Base-by-base conservation (phyloP, 1,140 invertebrate genomes). In the Teleogryllus occipitalis region DNA sequence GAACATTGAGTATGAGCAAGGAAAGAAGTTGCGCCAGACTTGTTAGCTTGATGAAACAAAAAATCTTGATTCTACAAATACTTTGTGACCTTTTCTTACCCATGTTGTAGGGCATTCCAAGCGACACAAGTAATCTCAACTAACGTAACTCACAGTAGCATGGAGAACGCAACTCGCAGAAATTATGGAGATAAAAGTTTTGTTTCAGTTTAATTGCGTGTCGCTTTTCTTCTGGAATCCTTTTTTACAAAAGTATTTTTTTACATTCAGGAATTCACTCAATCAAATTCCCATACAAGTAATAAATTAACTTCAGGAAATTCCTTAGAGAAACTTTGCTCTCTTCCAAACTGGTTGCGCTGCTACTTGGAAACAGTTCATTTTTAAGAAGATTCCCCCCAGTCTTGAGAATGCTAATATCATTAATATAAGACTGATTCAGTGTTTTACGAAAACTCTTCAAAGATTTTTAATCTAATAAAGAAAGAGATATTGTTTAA, bases 341-440 rank as follows among this genome's bases (percentile, higher is more conserved):
- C 54, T 18, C 54, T 65, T 18, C 54, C 54, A 10, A 10, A 65
- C 54, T 39, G 27, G 27, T 39, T 39, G 27, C 27, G 27, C 27
- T 39, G 27, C 27, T 39, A 39, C 27, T 39, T 14, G 54, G 54
- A 65, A 65, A 65, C 54, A 65, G 54, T 18, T 65, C 54, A 65
- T 65, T 65, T 65, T 65, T 10, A 10, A 65, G 54, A 18, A 18
- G 54, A 65, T 14, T 14, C 54, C 7, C 18, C 54, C 54, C 18
- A 14, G 54, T 14, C 10, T 14, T 10, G 10, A 65, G 54, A 65
- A 65, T 65, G 54, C 54, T 65, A 65, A 65, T 65, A 65, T 65
- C 54, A 65, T 65, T 65, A 65, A 65, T 65, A 65, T 65, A 65
- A 65, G 18, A 65, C 54, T 65, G 54, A 65, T 65, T 65, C 54